Evolutionary conservation across 2,888 invertebrate species (phyloP).

Genomic region (Morpho deidamia): DNA sequence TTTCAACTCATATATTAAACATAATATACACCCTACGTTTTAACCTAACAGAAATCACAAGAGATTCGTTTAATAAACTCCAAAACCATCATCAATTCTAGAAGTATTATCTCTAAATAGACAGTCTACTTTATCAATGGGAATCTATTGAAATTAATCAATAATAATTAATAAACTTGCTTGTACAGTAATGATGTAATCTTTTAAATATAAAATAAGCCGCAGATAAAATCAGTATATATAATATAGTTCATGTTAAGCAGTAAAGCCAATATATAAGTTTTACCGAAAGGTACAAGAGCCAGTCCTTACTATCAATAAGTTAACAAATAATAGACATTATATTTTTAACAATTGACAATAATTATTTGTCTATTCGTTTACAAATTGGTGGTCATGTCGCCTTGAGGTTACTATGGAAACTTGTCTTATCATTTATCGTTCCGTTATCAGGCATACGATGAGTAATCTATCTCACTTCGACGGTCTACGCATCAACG

Average conservation of each 20-base stretch:
- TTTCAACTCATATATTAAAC: slow-evolving; percentile 19
- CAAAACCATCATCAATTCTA: slow-evolving; percentile 12
- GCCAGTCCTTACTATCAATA: slow-evolving; percentile 32
- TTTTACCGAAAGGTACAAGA: slow-evolving; percentile 25
- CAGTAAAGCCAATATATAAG: slow-evolving; percentile 10
- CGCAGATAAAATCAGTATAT: slow-evolving; percentile 6
- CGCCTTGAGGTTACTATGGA: slow-evolving; percentile 20
- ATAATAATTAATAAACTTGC: slow-evolving; percentile 8
- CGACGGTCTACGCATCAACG: slow-evolving; percentile 28
- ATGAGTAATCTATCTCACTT: slow-evolving; percentile 25
- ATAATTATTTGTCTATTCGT: slow-evolving; percentile 38
- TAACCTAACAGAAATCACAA: slow-evolving; percentile 10
- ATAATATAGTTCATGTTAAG: slow-evolving; percentile 11
- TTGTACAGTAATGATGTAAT: slow-evolving; percentile 6
- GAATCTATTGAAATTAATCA: slow-evolving; percentile 6
- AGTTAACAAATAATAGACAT: slow-evolving; percentile 39
- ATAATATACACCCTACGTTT: slow-evolving; percentile 11
- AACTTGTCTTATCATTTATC: background rate
- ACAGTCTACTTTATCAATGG: background rate
- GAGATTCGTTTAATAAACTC: slow-evolving; percentile 18
- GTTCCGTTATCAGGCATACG: slow-evolving; percentile 8
- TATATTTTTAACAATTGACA: slow-evolving; percentile 59
- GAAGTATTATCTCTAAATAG: background rate
- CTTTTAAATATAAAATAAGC: slow-evolving; percentile 11
- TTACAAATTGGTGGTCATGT: slow-evolving; percentile 38